Evolutionary conservation across 2,888 invertebrate genomes (phyloP), one percentile per base, ranked within the genome.

Genomic region (Drosophila neonasuta): DNA sequence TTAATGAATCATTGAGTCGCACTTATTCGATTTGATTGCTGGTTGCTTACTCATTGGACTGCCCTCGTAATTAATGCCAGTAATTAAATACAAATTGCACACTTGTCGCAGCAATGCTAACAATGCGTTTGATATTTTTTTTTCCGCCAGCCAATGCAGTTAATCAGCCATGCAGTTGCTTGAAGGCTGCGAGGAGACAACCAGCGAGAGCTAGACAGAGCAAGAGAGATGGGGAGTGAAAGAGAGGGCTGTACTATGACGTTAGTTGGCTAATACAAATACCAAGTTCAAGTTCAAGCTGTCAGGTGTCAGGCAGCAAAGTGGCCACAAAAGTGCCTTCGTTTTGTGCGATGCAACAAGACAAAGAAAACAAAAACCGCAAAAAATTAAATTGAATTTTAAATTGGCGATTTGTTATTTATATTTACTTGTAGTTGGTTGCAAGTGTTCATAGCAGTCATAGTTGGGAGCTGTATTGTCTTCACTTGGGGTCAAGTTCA

Each of bases 81-180:
- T 78, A 80, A 84, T 86, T 83, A 74, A 73, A 85, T 86, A 86
- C 83, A 74, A 83, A 80, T 87, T 80, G 70, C 80, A 83, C 83
- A 87, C 84, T 80, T 87, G 71, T 63, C 64, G 65, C 58, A 67
- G 74, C 68, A 72, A 87, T 87, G 74, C 67, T 54, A 87, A 71
- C 69, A 87, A 85, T 87, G 79, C 72, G 72, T 74, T 77, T 56
- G 58, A 65, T 71, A 61, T 34, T 58, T 66, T 68, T 68, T 78
- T 79, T 67, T 59, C 58, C 66, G 51, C 60, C 58, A 44, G 50
- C 45, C 67, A 54, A 59, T 30, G 55, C 52, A 61, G 57, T 71
- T 67, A 49, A 56, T 71, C 54, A 69, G 45, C 56, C 66, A 46
- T 49, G 67, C 39, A 54, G 41, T 54, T 11, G 24, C 10, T n/a